Percentiles rank a stretch among this genome's conserved stretches.
Conservation (phyloP, 2,888 invertebrate species). For the Limnephilus rhombicus region DNA sequence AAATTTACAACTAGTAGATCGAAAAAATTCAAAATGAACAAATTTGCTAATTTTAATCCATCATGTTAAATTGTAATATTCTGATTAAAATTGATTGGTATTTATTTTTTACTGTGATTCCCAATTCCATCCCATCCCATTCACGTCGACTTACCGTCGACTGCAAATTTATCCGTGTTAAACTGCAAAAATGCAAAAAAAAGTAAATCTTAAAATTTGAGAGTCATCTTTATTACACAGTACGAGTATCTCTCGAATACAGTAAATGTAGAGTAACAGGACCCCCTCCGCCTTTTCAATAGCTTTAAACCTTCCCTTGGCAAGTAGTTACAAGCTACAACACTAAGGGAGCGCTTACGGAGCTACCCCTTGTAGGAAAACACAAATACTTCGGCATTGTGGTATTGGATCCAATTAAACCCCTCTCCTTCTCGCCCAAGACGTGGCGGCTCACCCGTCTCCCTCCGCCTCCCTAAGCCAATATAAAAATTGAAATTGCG, state of each 20-base stretch:
- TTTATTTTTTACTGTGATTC: neutral
- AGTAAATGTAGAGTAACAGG: neutral
- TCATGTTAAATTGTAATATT: neutral
- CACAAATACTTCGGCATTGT: constrained; percentile 31
- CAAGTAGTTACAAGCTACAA: neutral
- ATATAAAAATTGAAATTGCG: constrained; percentile 48
- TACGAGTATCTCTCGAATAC: neutral
- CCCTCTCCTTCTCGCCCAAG: constrained; percentile 41
- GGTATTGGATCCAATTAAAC: constrained; percentile 45
- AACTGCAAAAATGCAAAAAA: no score
- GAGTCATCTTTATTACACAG: neutral
- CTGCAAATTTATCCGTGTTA: no score
- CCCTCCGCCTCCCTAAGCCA: constrained; percentile 48
- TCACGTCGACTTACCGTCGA: neutral
- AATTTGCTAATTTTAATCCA: no score
- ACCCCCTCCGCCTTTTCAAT: neutral
- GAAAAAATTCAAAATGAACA: no score
- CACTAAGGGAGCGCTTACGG: constrained; percentile 5
- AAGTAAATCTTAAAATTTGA: neutral
- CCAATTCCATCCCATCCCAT: neutral
- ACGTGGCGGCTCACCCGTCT: constrained; percentile 31
- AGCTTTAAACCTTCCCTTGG: neutral
- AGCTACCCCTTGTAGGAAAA: constrained; percentile 11
- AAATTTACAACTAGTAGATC: no score
- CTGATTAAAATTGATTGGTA: neutral